Percentiles rank a stretch among this genome's conserved stretches.
Evolutionary conservation across 2,797 vertebrate genomes (phyloP).

Genomic region (Trematomus bernacchii): DNA sequence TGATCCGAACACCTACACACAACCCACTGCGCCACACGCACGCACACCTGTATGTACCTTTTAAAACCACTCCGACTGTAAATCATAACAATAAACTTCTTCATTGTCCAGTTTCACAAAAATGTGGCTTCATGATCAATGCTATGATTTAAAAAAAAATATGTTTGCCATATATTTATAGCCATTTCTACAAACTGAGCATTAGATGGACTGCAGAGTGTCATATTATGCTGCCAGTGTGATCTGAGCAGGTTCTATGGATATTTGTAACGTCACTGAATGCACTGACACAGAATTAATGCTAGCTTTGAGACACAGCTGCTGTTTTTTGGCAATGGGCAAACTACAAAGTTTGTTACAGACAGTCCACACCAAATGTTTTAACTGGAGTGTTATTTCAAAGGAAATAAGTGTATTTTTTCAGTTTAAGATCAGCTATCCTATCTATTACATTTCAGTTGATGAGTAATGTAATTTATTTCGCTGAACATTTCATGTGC

Average conservation of each 20-base stretch:
- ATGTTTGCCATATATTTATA: not conserved
- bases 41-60: no score
- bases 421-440: not conserved
- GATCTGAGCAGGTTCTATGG: not conserved
- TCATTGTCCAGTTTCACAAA: no score
- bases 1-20: no score
- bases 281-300: not conserved
- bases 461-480: not conserved
- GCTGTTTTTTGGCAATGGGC: not conserved
- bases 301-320: not conserved
- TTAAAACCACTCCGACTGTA: no score
- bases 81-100: no score
- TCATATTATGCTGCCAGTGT: not conserved
- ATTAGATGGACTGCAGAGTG: not conserved
- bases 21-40: no score
- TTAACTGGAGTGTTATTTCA: not conserved
- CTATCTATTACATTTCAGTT: not conserved
- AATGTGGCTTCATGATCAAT: not conserved
- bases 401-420: not conserved
- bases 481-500: not conserved
- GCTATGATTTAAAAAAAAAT: no score
- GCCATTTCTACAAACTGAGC: not conserved
- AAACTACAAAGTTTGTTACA: no score
- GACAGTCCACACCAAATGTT: not conserved
- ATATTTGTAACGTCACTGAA: not conserved